Evolutionary conservation across 1,140 invertebrate genomes (phyloP).

Genomic region (Leptoteleia sp.): DNA sequence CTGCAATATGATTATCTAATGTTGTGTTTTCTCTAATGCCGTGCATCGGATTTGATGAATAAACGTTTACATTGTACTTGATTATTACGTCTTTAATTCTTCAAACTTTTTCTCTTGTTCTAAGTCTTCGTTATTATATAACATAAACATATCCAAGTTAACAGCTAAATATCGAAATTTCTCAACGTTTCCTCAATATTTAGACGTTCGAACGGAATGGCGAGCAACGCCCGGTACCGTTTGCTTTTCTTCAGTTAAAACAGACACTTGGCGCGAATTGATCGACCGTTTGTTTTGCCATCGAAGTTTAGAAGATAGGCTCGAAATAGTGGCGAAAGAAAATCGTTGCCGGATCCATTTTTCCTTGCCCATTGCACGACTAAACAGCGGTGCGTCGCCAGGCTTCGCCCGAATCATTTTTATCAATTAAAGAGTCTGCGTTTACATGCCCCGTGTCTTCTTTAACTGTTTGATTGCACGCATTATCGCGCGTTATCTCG

Average conservation of each 20-base stretch:
- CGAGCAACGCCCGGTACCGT: conserved; percentile 11
- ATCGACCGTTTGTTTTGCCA: conserved; percentile 16
- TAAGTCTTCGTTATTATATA: too few relatives aligned
- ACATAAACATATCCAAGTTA: too few relatives aligned
- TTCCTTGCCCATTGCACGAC: conserved; percentile 8
- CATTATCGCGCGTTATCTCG: conserved; percentile 50
- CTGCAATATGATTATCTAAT: too few relatives aligned
- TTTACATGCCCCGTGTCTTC: conserved; percentile 43
- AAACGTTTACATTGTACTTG: too few relatives aligned
- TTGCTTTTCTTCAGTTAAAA: background rate
- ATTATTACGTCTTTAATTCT: too few relatives aligned
- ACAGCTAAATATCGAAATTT: conserved; percentile 1
- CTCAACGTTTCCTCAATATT: conserved; percentile 7
- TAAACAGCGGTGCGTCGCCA: too few relatives aligned
- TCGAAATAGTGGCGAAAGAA: background rate
- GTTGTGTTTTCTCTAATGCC: too few relatives aligned
- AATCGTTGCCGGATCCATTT: conserved; percentile 4
- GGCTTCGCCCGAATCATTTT: conserved; percentile 31
- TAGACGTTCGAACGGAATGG: conserved; percentile 1
- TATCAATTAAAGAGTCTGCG: conserved; percentile 54
- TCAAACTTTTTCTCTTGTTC: too few relatives aligned
- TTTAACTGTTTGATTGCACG: conserved; percentile 39
- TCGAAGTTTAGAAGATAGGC: conserved; percentile 9
- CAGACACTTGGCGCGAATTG: conserved; percentile 26
- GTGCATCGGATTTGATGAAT: too few relatives aligned